phyloP scores from a whole-genome alignment of 2,888 invertebrate genomes.

The Plebejus anna region DNA sequence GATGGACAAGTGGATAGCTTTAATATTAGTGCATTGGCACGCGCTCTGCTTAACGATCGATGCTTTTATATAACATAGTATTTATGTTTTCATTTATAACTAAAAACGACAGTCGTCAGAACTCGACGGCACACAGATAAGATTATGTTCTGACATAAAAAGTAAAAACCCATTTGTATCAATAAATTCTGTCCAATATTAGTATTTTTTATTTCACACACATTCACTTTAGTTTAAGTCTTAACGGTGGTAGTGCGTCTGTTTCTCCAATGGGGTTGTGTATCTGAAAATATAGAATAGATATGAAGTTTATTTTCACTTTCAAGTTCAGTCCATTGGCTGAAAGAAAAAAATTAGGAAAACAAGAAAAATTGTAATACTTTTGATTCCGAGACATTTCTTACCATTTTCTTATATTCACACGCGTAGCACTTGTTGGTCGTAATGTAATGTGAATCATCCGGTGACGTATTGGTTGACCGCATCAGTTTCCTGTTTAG shows the following conservation, averaged over 20 bases:
- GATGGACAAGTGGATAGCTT: slow-evolving; percentile 60
- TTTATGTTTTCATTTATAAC: slow-evolving; percentile 75
- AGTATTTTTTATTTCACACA: slow-evolving; percentile 45
- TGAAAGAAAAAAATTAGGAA: not conserved
- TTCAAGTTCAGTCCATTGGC: no score
- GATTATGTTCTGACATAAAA: slow-evolving; percentile 51
- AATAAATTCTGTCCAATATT: slow-evolving; percentile 75
- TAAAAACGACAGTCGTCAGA: slow-evolving; percentile 35
- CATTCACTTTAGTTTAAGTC: slow-evolving; percentile 41
- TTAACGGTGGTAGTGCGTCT: slow-evolving; percentile 1
- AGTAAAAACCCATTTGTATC: slow-evolving; percentile 64
- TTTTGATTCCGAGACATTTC: not conserved
- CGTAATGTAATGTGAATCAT: slow-evolving; percentile 44
- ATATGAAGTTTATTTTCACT: no score
- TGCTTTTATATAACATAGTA: slow-evolving; percentile 74
- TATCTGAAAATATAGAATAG: not conserved
- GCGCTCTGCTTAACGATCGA: slow-evolving; percentile 48
- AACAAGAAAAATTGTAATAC: not conserved
- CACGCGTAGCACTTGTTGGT: slow-evolving; percentile 68
- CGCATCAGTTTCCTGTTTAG: slow-evolving; percentile 52
- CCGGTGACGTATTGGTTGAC: slow-evolving; percentile 39
- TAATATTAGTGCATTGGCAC: slow-evolving; percentile 44
- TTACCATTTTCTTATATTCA: slow-evolving; percentile 47
- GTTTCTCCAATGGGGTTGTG: not conserved
- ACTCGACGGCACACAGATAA: slow-evolving; percentile 34